A percentile compares a stretch with the other conserved stretches of the same genome.
Conservation (phyloP, 2,797 vertebrate species). For the Cryptoprocta ferox region DNA sequence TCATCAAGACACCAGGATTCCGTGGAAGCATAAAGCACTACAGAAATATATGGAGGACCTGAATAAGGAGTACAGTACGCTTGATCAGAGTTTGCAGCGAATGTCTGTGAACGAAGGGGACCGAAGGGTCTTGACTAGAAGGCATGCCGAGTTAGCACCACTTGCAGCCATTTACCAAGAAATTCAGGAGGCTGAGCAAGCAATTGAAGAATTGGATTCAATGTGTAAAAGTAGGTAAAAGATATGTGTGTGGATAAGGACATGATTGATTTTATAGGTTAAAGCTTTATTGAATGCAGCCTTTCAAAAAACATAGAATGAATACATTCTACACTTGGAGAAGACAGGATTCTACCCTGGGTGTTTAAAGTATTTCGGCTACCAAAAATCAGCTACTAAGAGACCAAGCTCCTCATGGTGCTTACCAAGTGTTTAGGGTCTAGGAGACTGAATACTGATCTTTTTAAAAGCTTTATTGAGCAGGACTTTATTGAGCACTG, state of each 20-base stretch:
- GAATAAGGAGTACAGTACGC: conserved; percentile 85
- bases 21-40: conserved; percentile 87
- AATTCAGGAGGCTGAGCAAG: conserved; percentile 85
- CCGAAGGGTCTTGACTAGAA: conserved; percentile 83
- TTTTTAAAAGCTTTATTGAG: not conserved
- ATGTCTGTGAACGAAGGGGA: conserved; percentile 86
- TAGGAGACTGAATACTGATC: not conserved
- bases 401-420: not conserved
- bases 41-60: conserved; percentile 89
- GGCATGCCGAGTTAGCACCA: conserved; percentile 86
- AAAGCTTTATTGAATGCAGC: not conserved
- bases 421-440: not conserved
- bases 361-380: not conserved
- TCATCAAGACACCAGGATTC: conserved; percentile 80
- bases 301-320: not conserved
- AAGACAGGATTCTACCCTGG: not conserved
- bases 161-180: conserved; percentile 84
- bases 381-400: not conserved
- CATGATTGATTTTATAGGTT: not conserved
- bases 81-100: conserved; percentile 83
- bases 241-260: not conserved
- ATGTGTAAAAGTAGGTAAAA: conserved; percentile 89
- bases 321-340: not conserved
- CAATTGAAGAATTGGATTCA: conserved; percentile 89
- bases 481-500: not conserved